Evolutionary conservation across 2,888 invertebrate genomes (phyloP), one percentile per base, ranked within the genome.

Genomic region (Chymomyza amoena): DNA sequence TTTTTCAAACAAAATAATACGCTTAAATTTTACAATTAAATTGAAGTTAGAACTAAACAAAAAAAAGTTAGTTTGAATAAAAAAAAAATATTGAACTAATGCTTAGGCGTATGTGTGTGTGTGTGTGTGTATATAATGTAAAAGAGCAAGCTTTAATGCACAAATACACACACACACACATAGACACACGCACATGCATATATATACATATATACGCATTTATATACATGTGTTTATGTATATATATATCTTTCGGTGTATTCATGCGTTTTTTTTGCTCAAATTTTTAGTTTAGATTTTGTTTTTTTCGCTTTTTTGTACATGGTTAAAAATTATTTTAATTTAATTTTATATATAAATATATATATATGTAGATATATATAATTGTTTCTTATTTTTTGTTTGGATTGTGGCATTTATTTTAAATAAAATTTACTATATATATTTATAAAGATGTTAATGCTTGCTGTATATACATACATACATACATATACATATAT

Each of bases 11-110:
- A 80, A 80, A 76, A 67, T 68, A 57, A 64, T 74, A 83, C 78
- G 79, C 79, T 82, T 83, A 80, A 65, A 78, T 72, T 32, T 32
- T 82, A 84, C 84, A 84, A 84, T 86, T 79, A 65, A 77, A 86
- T 86, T 84, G 81, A 84, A 86, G 78, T 76, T 81, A 81, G 79
- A 78, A 79, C 67, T 71, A 61, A 70, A 73, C 66, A 64, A 71
- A 71, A 64, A 61, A 56, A 28, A 28, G 3, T 28, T 6, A 7
- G 25, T 32, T 64, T n/a, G 39, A 18, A 61, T 10, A 60, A 61
- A 56, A 52, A 54, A 69, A 69, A 68, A 50, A 68, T 67, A 81
- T 81, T 83, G 64, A 81, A 79, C 79, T 84, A 80, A 69, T 68
- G 13, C 70, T 20, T 70, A 9, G 61, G 16, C 64, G 25, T 25